These are phyloP conservation scores for Drosophila lowei DNA, from an alignment of 1,140 invertebrate species.

Conservation along the genomic window DNA sequence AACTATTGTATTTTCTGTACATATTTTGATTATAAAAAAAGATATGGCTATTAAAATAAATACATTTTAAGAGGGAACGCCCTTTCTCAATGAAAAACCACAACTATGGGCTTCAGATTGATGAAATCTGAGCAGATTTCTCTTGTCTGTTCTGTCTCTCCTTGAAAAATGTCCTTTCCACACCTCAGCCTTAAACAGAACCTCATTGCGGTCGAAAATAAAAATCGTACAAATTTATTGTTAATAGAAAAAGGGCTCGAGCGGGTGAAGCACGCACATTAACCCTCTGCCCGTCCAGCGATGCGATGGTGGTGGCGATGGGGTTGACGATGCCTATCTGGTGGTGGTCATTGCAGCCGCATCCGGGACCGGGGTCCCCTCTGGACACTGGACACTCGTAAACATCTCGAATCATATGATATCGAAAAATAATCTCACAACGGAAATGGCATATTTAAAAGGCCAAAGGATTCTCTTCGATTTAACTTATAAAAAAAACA, in stretches of 20 bases:
- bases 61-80: no score
- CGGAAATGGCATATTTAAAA: conserved; percentile 81
- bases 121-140: no score
- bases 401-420: conserved; percentile 76
- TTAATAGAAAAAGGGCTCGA: conserved; percentile 78
- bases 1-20: no score
- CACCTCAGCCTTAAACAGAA: neutral
- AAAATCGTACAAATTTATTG: conserved; percentile 77
- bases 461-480: conserved; percentile 72
- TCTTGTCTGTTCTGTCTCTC: no score
- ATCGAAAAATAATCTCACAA: conserved; percentile 79
- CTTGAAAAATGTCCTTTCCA: no score
- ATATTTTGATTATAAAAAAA: no score
- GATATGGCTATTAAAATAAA: no score
- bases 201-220: conserved; percentile 53
- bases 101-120: no score
- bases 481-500: conserved; percentile 72
- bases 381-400: conserved; percentile 66
- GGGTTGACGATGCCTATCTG: conserved; percentile 66
- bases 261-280: conserved; percentile 65
- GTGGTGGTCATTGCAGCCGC: conserved; percentile 31
- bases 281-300: conserved; percentile 17
- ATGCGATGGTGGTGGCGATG: neutral
- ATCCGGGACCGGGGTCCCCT: conserved; percentile 6
- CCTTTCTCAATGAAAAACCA: no score